A percentile compares a stretch with the other conserved stretches of the same genome.
Conservation (phyloP, 2,888 invertebrate genomes). For the Tenthredo mesomela region DNA sequence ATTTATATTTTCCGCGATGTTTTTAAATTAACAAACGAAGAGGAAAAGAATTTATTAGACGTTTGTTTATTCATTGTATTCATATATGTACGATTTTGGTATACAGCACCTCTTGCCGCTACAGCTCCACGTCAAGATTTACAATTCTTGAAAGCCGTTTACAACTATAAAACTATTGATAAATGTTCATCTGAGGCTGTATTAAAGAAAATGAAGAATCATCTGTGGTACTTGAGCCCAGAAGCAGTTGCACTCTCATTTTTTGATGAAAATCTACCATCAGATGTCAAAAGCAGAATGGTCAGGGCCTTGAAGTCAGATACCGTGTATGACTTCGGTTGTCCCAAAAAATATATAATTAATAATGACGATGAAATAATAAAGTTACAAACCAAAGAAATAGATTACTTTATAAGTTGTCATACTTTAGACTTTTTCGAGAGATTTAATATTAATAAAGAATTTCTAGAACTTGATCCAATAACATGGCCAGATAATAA, state of each 20-base stretch:
- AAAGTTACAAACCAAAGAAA: background rate
- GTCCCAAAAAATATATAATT: background rate
- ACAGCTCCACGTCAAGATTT: slow-evolving; percentile 59
- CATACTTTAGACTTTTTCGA: background rate
- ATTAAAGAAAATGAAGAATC: slow-evolving; percentile 46
- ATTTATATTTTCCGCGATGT: slow-evolving; percentile 62
- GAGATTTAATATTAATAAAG: background rate
- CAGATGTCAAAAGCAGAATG: slow-evolving; percentile 49
- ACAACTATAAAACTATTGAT: slow-evolving; percentile 54
- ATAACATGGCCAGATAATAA: no score
- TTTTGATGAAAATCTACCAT: slow-evolving; percentile 51
- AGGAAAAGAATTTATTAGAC: slow-evolving; percentile 57
- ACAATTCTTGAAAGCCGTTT: slow-evolving; percentile 57
- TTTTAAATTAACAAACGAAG: slow-evolving; percentile 58
- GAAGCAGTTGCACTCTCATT: slow-evolving; percentile 53
- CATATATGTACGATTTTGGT: slow-evolving; percentile 60
- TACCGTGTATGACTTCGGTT: background rate
- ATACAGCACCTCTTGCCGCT: slow-evolving; percentile 53
- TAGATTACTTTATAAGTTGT: background rate
- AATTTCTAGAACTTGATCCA: background rate
- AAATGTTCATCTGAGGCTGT: slow-evolving; percentile 51
- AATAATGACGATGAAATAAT: background rate
- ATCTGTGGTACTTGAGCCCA: slow-evolving; percentile 56
- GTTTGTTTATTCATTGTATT: slow-evolving; percentile 60
- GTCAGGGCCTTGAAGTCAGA: background rate